Conservation (phyloP, 2,797 vertebrate species). For the Tinamus major region DNA sequence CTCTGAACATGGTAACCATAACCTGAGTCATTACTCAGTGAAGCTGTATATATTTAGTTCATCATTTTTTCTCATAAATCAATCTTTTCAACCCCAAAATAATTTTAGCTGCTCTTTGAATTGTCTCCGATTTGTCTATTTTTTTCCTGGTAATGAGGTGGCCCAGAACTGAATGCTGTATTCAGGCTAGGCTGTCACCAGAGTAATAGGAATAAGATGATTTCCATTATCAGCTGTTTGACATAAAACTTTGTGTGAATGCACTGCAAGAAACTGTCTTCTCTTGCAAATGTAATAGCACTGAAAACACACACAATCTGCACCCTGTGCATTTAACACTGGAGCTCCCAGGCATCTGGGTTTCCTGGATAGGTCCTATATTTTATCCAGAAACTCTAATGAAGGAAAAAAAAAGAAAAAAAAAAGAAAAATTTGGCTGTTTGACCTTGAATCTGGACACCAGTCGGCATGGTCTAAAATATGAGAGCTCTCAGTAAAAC, state of each 20-base stretch:
- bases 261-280: background rate
- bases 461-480: background rate
- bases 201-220: constrained; percentile 32
- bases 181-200: constrained; percentile 46
- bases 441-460: background rate
- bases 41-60: constrained; percentile 48
- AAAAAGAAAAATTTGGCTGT: background rate
- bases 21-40: constrained; percentile 29
- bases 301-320: constrained; percentile 14
- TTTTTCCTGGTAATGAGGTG: constrained; percentile 44
- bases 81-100: constrained; percentile 55
- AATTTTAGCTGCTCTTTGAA: constrained; percentile 54
- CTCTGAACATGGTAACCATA: constrained; percentile 15
- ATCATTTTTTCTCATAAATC: constrained; percentile 60
- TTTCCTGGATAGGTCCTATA: background rate
- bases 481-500: background rate
- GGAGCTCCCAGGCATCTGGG: background rate
- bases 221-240: constrained; percentile 54
- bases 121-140: constrained; percentile 42
- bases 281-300: background rate
- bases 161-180: constrained; percentile 42
- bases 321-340: background rate
- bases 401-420: background rate
- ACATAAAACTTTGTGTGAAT: constrained; percentile 30
- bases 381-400: background rate